Percentiles rank a stretch among this genome's conserved stretches.
phyloP scores from a whole-genome alignment of 2,888 invertebrate genomes.

The Hirtodrosophila alboralis region DNA sequence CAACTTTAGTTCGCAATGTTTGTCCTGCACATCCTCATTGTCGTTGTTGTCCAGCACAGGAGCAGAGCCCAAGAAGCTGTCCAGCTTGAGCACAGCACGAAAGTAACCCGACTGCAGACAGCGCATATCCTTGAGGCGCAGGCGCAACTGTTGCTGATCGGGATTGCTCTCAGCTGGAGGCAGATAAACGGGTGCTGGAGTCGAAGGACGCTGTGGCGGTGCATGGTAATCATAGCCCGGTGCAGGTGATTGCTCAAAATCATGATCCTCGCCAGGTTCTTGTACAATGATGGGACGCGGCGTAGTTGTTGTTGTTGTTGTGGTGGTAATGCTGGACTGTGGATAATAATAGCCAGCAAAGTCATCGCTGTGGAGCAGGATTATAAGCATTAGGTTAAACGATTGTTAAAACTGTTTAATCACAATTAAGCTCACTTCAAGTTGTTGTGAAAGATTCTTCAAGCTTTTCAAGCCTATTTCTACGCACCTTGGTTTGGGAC shows the following conservation, averaged over 20 bases:
- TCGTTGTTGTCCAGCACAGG: conserved; percentile 84
- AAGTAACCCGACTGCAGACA: conserved; percentile 82
- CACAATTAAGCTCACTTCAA: too few species aligned
- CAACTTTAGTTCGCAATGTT: conserved; percentile 78
- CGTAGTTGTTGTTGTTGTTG: conserved; percentile 44
- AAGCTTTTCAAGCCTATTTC: not conserved
- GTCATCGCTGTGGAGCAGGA: conserved; percentile 41
- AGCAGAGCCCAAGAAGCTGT: conserved; percentile 79
- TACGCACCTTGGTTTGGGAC: conserved; percentile 67
- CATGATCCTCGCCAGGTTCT: conserved; percentile 60
- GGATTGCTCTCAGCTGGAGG: conserved; percentile 39
- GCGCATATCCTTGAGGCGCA: conserved; percentile 82
- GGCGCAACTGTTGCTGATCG: conserved; percentile 64
- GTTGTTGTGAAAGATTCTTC: too few species aligned
- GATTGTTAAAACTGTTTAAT: too few species aligned
- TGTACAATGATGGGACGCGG: conserved; percentile 72
- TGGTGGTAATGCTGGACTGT: conserved; percentile 52
- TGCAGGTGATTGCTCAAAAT: conserved; percentile 22
- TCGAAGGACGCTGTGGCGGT: conserved; percentile 60
- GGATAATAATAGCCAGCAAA: conserved; percentile 69
- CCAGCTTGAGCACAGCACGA: conserved; percentile 82
- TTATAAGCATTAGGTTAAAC: not conserved
- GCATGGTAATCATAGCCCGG: conserved; percentile 77
- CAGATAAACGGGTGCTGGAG: conserved; percentile 72
- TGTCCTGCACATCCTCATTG: conserved; percentile 72